Base-by-base conservation (phyloP, 2,888 invertebrate species). In the Strigamia crassipes region DNA sequence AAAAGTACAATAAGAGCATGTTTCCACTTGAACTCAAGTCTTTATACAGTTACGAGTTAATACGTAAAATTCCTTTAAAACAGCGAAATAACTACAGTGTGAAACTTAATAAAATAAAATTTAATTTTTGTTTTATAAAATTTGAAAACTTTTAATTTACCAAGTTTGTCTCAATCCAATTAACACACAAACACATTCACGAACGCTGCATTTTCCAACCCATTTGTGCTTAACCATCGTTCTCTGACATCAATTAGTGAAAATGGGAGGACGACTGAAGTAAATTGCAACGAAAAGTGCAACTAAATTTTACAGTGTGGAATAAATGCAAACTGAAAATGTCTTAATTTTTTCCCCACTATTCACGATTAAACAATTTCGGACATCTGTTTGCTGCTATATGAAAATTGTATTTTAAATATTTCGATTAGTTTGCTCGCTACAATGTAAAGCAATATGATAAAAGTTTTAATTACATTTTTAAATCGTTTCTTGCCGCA, bases 151-250 rank as follows among this genome's bases (percentile, higher is more conserved):
- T 66, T 66, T 66, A 66, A 66, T 66, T 66, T 66, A 66, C 66
- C 66, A 73, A 73, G 31, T 73, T 73, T 73, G 73, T 73, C 61
- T 66, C 73, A 73, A n/a, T 73, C 73, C 73, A 73, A 73, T 66
- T 66, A 66, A 66, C 66, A 66, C 66, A 66, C 66, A 66, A 66
- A 66, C 66, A 66, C 66, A 66, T 66, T 66, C 66, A 66, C 23
- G 66, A 66, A 66, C 66, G 66, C 66, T 9, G 66, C 66, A 66
- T 66, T 66, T 66, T 66, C 66, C 66, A 66, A 66, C 66, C 66
- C 66, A 66, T 66, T 66, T 66, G 66, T 66, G 66, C 66, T 66
- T 66, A 66, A 66, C 66, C 66, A 66, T 66, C 66, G 6, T 66
- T 66, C 27, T 66, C 66, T 66, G 66, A 66, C 66, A 66, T 27